These are phyloP conservation scores for Danio choprae DNA, from an alignment of 2,797 vertebrate species.

Conservation along the genomic window DNA sequence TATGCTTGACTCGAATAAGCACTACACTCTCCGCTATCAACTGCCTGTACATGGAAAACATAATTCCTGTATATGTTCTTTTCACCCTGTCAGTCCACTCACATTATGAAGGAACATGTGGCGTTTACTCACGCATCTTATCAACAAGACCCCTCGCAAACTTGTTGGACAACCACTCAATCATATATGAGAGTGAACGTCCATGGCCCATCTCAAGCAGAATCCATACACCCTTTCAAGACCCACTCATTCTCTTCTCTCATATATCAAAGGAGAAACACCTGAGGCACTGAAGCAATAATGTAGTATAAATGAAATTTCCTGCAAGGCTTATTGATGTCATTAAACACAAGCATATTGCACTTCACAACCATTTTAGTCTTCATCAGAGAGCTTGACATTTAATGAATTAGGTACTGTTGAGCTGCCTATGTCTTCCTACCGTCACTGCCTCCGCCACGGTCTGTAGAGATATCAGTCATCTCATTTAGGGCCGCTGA, in stretches of 20 bases:
- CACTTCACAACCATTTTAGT: conserved; percentile 83
- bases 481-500: conserved; percentile 78
- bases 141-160: conserved; percentile 7
- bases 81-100: neutral
- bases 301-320: conserved; percentile 83
- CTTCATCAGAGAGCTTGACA: conserved; percentile 84
- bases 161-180: neutral
- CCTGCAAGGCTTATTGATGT: conserved; percentile 84
- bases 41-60: neutral
- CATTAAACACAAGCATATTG: conserved; percentile 86
- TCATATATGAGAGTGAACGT: neutral
- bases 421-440: conserved; percentile 72
- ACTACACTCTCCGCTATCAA: neutral
- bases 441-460: conserved; percentile 66
- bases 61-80: neutral
- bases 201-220: neutral
- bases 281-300: conserved; percentile 83
- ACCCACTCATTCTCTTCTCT: conserved; percentile 47
- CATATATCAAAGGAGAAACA: conserved; percentile 65
- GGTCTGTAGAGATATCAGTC: conserved; percentile 79
- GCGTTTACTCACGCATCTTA: neutral
- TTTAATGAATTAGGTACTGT: conserved; percentile 83
- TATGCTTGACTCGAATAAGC: neutral
- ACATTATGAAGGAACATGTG: conserved; percentile 6
- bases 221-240: conserved; percentile 39